phyloP scores from a whole-genome alignment of 2,888 invertebrate genomes.

The Gymnoscelis rufifasciata region DNA sequence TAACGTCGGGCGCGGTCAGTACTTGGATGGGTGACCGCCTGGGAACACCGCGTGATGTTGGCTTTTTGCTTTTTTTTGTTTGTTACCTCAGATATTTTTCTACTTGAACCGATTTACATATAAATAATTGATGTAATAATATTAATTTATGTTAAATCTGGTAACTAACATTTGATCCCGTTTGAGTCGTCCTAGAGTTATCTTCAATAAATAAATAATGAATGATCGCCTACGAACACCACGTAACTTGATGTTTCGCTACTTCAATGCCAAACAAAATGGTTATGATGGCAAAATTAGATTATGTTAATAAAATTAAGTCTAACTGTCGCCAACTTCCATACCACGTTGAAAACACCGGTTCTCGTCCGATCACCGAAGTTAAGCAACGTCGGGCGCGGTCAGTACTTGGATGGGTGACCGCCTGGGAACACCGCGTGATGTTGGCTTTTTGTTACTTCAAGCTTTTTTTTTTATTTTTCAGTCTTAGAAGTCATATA shows the following conservation, averaged over 20 bases:
- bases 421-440: conserved; percentile 68
- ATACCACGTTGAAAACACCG: conserved; percentile 57
- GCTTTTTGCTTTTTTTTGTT: conserved; percentile 41
- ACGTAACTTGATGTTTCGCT: too few relatives aligned
- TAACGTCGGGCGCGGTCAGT: conserved; percentile 67
- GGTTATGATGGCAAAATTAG: too few relatives aligned
- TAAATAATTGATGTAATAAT: too few relatives aligned
- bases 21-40: conserved; percentile 69
- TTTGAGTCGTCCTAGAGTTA: too few relatives aligned
- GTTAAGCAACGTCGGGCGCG: conserved; percentile 74
- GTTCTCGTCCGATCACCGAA: conserved; percentile 76
- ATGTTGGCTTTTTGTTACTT: conserved; percentile 49
- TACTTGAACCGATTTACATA: not conserved
- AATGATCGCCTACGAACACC: too few relatives aligned
- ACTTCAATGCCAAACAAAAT: too few relatives aligned
- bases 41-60: conserved; percentile 60
- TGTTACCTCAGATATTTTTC: too few relatives aligned
- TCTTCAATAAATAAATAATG: too few relatives aligned
- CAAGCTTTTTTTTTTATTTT: conserved; percentile 3
- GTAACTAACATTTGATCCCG: too few relatives aligned
- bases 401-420: conserved; percentile 76
- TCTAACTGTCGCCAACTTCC: conserved; percentile 42
- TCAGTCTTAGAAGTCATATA: conserved; percentile 40
- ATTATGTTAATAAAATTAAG: not conserved
- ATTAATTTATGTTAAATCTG: too few relatives aligned